A percentile compares a stretch with the other conserved stretches of the same genome.
Conservation (phyloP, 1,140 invertebrate genomes). For the Myzus persicae region DNA sequence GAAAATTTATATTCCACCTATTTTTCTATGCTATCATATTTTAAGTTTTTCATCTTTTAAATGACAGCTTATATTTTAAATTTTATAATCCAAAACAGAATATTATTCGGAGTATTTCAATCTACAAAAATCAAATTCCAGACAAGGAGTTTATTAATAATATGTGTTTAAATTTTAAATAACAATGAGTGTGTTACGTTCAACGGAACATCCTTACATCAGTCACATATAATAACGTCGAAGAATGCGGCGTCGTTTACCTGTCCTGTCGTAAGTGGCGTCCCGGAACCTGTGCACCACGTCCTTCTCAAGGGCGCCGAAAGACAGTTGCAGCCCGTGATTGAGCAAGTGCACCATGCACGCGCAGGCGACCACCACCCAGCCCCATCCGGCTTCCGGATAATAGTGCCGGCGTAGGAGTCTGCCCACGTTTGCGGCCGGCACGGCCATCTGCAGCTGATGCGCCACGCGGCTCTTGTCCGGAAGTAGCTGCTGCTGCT, state of each 20-base stretch:
- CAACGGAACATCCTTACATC: too few relatives aligned
- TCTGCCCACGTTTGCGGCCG: conserved; percentile 42
- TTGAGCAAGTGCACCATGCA: conserved; percentile 74
- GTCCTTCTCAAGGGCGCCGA: conserved; percentile 56
- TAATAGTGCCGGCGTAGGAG: conserved; percentile 71
- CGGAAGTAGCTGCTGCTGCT: not conserved
- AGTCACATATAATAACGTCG: not conserved
- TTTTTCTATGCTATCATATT: too few relatives aligned
- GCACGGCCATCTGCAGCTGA: not conserved
- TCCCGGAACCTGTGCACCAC: not conserved
- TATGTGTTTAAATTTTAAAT: too few relatives aligned
- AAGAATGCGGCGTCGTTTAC: not conserved
- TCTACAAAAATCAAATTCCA: too few relatives aligned
- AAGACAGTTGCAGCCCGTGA: conserved; percentile 72
- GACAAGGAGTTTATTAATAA: too few relatives aligned
- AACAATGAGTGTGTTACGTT: too few relatives aligned
- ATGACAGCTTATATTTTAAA: too few relatives aligned
- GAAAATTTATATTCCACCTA: too few relatives aligned
- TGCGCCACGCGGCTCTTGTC: not conserved
- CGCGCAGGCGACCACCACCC: conserved; percentile 75
- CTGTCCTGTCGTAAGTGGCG: conserved; percentile 22
- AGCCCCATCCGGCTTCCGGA: conserved; percentile 83
- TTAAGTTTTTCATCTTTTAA: too few relatives aligned
- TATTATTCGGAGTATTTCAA: too few relatives aligned
- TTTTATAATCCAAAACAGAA: too few relatives aligned